Conservation (phyloP, 1,140 invertebrate species). For the Coelopa frigida region DNA sequence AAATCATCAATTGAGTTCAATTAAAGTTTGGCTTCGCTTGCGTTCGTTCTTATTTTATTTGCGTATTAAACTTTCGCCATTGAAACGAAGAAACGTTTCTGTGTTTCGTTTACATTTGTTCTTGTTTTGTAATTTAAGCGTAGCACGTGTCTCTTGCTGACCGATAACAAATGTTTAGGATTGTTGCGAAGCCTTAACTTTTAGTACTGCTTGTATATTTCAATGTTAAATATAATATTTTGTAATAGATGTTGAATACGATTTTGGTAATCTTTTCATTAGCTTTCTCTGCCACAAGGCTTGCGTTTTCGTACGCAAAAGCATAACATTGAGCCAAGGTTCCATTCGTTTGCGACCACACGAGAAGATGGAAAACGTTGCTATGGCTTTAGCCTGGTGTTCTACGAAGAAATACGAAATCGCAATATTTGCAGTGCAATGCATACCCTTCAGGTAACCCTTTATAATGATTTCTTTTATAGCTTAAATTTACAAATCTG, state of each 20-base stretch:
- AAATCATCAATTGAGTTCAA: constrained; percentile 30
- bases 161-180: no score
- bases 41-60: no score
- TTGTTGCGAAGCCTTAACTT: no score
- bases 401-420: constrained; percentile 92
- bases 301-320: constrained; percentile 91
- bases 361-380: constrained; percentile 89
- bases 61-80: no score
- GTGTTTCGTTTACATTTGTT: no score
- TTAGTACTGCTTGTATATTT: no score
- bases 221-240: no score
- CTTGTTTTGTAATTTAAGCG: no score
- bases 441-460: constrained; percentile 76
- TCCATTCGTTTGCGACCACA: constrained; percentile 96
- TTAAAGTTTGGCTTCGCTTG: constrained; percentile 20
- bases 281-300: constrained; percentile 85
- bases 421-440: constrained; percentile 88
- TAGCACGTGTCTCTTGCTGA: no score
- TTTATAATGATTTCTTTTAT: not conserved
- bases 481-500: constrained; percentile 5
- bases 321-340: constrained; percentile 77
- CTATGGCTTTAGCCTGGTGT: constrained; percentile 90
- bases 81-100: no score
- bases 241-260: no score
- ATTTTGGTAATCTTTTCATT: no score